phyloP scores from a whole-genome alignment of 2,797 vertebrate species.

The Apodemus agrarius region DNA sequence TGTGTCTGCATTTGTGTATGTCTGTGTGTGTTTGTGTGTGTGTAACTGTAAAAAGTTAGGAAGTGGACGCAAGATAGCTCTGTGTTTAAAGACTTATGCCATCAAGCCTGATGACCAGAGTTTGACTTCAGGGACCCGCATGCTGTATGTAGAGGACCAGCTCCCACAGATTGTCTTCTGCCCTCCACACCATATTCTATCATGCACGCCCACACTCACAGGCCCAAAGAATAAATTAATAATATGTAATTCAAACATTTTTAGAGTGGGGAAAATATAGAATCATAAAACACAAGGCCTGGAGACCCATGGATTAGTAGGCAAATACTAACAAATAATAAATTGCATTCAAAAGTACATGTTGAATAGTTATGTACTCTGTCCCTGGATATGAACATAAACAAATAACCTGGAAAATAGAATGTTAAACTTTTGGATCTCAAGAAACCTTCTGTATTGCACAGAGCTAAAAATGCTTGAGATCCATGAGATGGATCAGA shows the following conservation, averaged over 20 bases:
- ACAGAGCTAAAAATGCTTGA: not conserved
- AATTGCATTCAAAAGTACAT: not conserved
- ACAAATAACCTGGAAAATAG: not conserved
- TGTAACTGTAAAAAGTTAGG: not conserved
- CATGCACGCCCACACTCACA: not conserved
- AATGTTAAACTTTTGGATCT: not conserved
- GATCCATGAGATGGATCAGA: not conserved
- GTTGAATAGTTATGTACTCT: not conserved
- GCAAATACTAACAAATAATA: not conserved
- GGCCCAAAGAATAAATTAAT: not conserved
- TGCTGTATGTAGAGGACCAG: not conserved
- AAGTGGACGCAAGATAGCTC: not conserved
- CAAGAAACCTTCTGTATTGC: not conserved
- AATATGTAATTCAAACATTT: not conserved
- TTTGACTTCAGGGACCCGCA: not conserved
- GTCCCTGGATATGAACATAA: constrained; percentile 11
- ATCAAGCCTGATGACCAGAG: not conserved
- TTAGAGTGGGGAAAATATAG: not conserved
- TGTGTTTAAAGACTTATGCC: not conserved
- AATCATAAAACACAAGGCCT: not conserved
- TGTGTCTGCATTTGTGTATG: no score
- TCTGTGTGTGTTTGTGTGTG: not conserved
- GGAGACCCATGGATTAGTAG: not conserved
- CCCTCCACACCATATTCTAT: not conserved
- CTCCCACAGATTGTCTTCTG: not conserved